Evolutionary conservation across 2,888 invertebrate species (phyloP).

Genomic region (Hypomecis punctinalis): DNA sequence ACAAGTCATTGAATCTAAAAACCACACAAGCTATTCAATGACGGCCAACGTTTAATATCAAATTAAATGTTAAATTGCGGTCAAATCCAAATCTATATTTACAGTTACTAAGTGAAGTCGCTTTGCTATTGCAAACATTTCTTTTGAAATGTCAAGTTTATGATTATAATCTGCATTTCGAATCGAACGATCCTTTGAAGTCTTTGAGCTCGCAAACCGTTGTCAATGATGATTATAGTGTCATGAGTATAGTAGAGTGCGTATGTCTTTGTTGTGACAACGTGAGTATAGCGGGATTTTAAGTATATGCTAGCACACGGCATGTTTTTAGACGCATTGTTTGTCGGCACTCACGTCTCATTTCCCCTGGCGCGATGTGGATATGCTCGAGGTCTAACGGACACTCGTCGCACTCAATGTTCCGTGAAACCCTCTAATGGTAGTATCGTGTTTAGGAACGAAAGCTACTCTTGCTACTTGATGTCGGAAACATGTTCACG

Average conservation of each 20-base stretch:
- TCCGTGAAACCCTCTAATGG: conserved; percentile 55
- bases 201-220: conserved; percentile 16
- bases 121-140: conserved; percentile 12
- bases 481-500: conserved; percentile 57
- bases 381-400: conserved; percentile 46
- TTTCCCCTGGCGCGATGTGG: conserved; percentile 40
- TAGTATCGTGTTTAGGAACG: conserved; percentile 50
- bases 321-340: conserved; percentile 48
- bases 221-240: conserved; percentile 37
- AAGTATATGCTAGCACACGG: conserved; percentile 41
- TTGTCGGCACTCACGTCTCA: conserved; percentile 39
- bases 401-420: conserved; percentile 44
- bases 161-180: conserved; percentile 45
- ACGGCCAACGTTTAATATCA: conserved; percentile 43
- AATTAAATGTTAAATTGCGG: conserved; percentile 27
- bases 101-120: conserved; percentile 9
- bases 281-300: conserved; percentile 46
- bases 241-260: conserved; percentile 29
- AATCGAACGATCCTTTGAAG: conserved; percentile 17
- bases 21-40: conserved; percentile 34
- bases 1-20: conserved; percentile 6
- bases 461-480: conserved; percentile 35
- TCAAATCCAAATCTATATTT: conserved; percentile 5
- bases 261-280: conserved; percentile 46
- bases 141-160: conserved; percentile 26